Conservation (phyloP, 2,113 vertebrate species). For the Pyrgilauda ruficollis region DNA sequence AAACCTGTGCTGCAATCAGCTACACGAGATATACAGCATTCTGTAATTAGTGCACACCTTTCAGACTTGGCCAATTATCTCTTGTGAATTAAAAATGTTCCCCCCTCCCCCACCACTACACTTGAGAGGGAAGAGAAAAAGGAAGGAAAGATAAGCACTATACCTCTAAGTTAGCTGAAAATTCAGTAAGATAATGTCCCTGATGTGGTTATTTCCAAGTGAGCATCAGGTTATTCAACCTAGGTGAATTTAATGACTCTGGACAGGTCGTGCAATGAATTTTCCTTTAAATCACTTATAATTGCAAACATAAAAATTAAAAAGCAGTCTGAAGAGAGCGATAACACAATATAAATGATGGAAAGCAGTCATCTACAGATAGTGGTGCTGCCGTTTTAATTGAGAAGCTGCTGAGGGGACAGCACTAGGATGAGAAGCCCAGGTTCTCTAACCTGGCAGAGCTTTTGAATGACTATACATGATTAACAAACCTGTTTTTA, state of each 20-base stretch:
- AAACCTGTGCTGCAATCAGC: slow-evolving; percentile 50
- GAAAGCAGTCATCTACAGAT: slow-evolving; percentile 72
- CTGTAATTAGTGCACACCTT: slow-evolving; percentile 72
- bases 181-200: slow-evolving; percentile 70
- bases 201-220: slow-evolving; percentile 83
- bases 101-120: not conserved
- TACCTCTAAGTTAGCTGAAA: slow-evolving; percentile 58
- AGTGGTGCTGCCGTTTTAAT: slow-evolving; percentile 66
- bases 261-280: slow-evolving; percentile 83
- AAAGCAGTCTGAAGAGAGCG: slow-evolving; percentile 83
- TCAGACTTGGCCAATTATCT: slow-evolving; percentile 77
- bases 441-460: not conserved
- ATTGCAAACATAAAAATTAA: slow-evolving; percentile 83
- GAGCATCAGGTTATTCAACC: slow-evolving; percentile 85
- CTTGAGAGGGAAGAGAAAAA: not conserved
- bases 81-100: slow-evolving; percentile 71
- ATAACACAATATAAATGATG: slow-evolving; percentile 82
- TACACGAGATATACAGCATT: slow-evolving; percentile 63
- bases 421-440: slow-evolving; percentile 23
- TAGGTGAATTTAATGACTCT: slow-evolving; percentile 88
- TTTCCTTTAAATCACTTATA: slow-evolving; percentile 82
- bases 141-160: not conserved
- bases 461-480: slow-evolving; percentile 14
- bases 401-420: slow-evolving; percentile 59
- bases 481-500: slow-evolving; percentile 12